Evolutionary conservation across 1,140 invertebrate genomes (phyloP), one percentile per base, ranked within the genome.

Genomic region (Venturia canescens): DNA sequence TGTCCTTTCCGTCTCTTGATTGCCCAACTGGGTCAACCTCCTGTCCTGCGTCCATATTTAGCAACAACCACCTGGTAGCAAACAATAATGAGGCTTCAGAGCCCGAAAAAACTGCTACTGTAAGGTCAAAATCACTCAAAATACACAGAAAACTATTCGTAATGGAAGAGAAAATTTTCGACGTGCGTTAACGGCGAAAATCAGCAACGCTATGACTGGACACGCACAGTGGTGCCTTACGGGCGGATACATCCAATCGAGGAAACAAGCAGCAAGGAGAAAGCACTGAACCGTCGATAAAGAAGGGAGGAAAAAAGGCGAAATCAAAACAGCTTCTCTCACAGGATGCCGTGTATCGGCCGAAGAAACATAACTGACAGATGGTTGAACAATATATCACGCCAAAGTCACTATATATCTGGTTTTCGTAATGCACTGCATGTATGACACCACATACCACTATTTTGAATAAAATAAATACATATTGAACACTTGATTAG

Each of bases 291-390:
- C 18, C 16, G 57, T 60, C 2, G 57, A 3, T 60, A 21, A 60
- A 60, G 16, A 21, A 18, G 57, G 57, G 1, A 18, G 15, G 50
- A 13, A 18, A 53, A 53, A 53, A 13, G 50, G 50, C 31, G n/a
- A 53, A 53, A 4, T 4, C 50, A 53, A 3, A 53, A 53, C 11
- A 53, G 50, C 50, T 53, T 53, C 50, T 53, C 50, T 53, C 50
- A 53, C 7, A 34, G 70, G 74, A 83, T 83, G 82, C 78, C 78
- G 66, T 83, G 72, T 83, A 78, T 77, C 72, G 82, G 79, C 79
- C 66, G n/a, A n/a, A 70, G 23, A 16, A 53, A 80, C 78, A 79
- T 50, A 78, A 81, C 79, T n/a, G n/a, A n/a, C n/a, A n/a, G n/a
- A n/a, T n/a, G n/a, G n/a, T n/a, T n/a, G n/a, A n/a, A n/a, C n/a